These are phyloP conservation scores for Apostichopus californicus DNA, from an alignment of 35 echinoderm and acorn worm genomes.

Conservation along the genomic window DNA sequence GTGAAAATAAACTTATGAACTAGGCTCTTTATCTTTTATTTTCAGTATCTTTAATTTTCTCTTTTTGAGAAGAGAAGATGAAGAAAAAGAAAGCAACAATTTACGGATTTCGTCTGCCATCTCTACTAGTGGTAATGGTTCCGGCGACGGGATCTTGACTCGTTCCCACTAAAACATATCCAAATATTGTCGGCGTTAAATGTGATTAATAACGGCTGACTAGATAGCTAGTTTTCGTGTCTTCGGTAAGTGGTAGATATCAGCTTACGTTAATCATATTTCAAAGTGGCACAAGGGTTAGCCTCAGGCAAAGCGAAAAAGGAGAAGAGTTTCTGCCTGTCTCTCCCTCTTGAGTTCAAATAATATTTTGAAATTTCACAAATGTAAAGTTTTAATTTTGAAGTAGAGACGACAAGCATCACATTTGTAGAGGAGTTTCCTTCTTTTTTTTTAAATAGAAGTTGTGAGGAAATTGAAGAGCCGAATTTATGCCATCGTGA, in stretches of 20 bases:
- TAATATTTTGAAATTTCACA: not conserved
- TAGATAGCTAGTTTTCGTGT: not conserved
- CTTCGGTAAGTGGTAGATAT: not conserved
- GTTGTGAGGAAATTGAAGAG: too few species aligned
- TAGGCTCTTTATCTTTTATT: too few species aligned
- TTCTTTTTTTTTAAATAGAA: too few species aligned
- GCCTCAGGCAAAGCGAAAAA: not conserved
- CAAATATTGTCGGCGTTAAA: not conserved
- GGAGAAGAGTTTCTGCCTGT: not conserved
- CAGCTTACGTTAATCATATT: constrained; percentile 36
- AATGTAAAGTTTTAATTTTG: too few species aligned
- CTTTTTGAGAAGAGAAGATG: too few species aligned
- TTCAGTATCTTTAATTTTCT: too few species aligned
- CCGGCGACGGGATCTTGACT: not conserved
- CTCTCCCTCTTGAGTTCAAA: not conserved
- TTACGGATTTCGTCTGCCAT: not conserved
- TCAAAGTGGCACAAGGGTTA: constrained; percentile 4
- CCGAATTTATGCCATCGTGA: too few species aligned
- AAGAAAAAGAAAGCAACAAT: not conserved
- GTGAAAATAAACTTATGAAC: too few species aligned
- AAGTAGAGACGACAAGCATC: too few species aligned
- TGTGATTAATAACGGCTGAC: not conserved
- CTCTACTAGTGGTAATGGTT: not conserved
- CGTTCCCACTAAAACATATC: not conserved
- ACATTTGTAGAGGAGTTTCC: too few species aligned